A percentile compares a stretch with the other conserved stretches of the same genome.
Evolutionary conservation across 2,797 vertebrate species (phyloP).

Genomic region (Acanthurus leucopareius): DNA sequence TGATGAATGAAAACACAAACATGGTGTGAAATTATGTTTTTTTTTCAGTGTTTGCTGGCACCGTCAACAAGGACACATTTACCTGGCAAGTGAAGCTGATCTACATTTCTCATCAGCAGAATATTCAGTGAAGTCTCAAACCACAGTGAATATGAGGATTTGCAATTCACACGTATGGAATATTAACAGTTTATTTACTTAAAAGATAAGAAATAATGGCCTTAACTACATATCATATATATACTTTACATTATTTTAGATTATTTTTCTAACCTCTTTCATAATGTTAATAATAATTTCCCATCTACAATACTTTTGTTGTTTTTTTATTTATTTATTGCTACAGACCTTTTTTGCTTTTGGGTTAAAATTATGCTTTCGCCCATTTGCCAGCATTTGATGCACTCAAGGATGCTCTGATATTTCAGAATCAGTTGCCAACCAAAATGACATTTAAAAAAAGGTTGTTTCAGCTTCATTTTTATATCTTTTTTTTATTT

Average conservation of each 20-base stretch:
- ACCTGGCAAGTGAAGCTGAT: conserved; percentile 31
- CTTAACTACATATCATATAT: not conserved
- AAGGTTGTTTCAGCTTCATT: conserved; percentile 5
- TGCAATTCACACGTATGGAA: conserved; percentile 2
- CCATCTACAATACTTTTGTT: not conserved
- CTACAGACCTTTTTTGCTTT: not conserved
- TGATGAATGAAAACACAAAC: conserved; percentile 55
- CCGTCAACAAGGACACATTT: conserved; percentile 41
- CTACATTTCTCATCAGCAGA: conserved; percentile 33
- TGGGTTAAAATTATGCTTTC: not conserved
- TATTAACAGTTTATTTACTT: not conserved
- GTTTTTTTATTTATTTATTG: conserved; percentile 11
- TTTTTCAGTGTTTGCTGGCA: conserved; percentile 32
- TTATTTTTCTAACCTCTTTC: not conserved
- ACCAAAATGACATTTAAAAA: not conserved
- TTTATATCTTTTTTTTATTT: conserved; percentile 3
- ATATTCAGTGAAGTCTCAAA: conserved; percentile 6
- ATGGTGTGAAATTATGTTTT: conserved; percentile 30
- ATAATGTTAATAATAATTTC: not conserved
- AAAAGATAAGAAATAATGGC: not conserved
- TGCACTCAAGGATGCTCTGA: not conserved
- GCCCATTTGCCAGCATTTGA: not conserved
- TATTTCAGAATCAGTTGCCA: not conserved
- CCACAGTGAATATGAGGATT: not conserved
- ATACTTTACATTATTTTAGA: not conserved